Percentiles rank a stretch among this genome's conserved stretches.
Conservation (phyloP, 1,140 invertebrate genomes). For the Sweltsa coloradensis region DNA sequence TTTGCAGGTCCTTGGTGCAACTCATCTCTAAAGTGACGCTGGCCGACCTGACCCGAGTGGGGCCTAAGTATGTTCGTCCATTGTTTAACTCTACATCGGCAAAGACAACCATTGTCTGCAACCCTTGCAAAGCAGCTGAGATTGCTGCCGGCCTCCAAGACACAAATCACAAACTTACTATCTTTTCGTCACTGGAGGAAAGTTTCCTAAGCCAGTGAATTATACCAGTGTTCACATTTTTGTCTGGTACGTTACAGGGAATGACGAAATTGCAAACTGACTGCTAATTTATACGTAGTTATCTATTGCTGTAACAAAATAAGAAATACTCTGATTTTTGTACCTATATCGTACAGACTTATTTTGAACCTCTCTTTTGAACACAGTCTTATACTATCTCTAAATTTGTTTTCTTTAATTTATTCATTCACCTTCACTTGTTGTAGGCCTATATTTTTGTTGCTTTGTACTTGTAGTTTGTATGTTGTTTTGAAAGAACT, state of each 20-base stretch:
- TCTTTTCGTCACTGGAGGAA: conserved; percentile 37
- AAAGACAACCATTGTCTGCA: conserved; percentile 57
- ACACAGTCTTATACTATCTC: no score
- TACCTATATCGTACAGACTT: no score
- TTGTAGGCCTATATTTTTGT: no score
- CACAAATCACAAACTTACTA: conserved; percentile 35
- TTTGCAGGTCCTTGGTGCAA: conserved; percentile 44
- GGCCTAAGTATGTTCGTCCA: conserved; percentile 50
- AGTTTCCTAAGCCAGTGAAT: conserved; percentile 34
- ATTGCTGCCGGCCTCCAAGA: conserved; percentile 47
- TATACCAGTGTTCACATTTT: not conserved
- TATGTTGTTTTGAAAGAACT: no score
- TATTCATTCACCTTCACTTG: no score
- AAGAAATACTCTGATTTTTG: no score
- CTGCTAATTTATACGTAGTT: not conserved
- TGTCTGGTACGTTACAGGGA: not conserved
- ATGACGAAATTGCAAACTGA: not conserved
- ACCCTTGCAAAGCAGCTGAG: conserved; percentile 59
- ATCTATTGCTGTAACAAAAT: no score
- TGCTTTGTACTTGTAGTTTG: no score
- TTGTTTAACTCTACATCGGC: conserved; percentile 45
- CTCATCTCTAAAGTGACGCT: conserved; percentile 52
- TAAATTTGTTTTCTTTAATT: no score
- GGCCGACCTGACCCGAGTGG: conserved; percentile 49
- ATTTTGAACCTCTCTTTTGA: no score